Evolutionary conservation across 2,888 invertebrate species (phyloP).

Genomic region (Maniola hyperantus): DNA sequence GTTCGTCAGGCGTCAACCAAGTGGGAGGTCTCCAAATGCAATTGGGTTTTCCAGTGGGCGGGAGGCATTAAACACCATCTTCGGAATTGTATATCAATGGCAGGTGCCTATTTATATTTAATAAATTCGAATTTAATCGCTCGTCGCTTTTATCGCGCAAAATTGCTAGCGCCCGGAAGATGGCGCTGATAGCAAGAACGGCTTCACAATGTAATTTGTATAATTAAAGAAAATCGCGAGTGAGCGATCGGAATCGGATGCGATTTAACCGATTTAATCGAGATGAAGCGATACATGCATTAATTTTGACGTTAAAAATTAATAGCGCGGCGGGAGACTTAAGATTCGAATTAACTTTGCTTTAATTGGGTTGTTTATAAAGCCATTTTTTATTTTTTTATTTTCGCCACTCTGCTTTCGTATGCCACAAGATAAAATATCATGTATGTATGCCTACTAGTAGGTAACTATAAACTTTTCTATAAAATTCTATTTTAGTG

Average conservation of each 20-base stretch:
- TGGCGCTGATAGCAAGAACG: conserved; percentile 61
- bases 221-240: conserved; percentile 76
- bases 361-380: conserved; percentile 2
- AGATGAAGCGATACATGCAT: conserved; percentile 36
- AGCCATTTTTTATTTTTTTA: not conserved
- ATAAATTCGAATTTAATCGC: conserved; percentile 69
- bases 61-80: not conserved
- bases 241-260: conserved; percentile 65
- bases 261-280: conserved; percentile 69
- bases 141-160: conserved; percentile 64
- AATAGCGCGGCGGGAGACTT: conserved; percentile 31
- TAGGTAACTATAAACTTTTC: too few relatives aligned
- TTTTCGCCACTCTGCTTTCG: too few relatives aligned
- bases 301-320: conserved; percentile 38
- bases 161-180: conserved; percentile 70
- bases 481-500: too few relatives aligned
- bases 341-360: conserved; percentile 19
- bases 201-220: conserved; percentile 74
- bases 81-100: conserved; percentile 40
- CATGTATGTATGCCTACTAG: too few relatives aligned
- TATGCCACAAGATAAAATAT: too few relatives aligned
- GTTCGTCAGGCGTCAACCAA: too few relatives aligned
- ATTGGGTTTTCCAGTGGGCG: not conserved
- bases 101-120: conserved; percentile 55
- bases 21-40: not conserved